Evolutionary conservation across 2,113 vertebrate species (phyloP).

Genomic region (Coptodon bakossiorum): DNA sequence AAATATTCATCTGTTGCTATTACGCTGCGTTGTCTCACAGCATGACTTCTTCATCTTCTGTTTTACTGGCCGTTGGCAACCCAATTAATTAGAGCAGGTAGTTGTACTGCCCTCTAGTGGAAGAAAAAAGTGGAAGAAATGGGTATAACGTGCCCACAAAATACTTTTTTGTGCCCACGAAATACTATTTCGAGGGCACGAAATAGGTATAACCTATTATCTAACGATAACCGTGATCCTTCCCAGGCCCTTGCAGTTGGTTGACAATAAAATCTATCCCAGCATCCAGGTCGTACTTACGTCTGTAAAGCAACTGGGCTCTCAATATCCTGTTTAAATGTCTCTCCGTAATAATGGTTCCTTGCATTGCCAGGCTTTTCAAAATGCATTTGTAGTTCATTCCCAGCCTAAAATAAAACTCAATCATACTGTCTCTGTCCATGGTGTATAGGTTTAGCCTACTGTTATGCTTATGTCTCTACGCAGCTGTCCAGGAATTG

Average conservation of each 20-base stretch:
- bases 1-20: background rate
- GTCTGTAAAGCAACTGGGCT: background rate
- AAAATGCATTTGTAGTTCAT: fast-evolving
- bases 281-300: fast-evolving
- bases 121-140: background rate
- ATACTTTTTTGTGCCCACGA: no score
- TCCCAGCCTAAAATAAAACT: background rate
- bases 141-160: fast-evolving
- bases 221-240: background rate
- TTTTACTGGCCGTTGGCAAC: background rate
- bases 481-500: background rate
- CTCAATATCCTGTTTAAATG: background rate
- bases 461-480: background rate
- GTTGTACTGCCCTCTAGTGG: no score
- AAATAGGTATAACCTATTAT: background rate
- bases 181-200: background rate
- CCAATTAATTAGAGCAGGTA: background rate
- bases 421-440: fast-evolving
- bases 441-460: background rate
- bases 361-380: background rate
- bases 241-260: no score
- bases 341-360: fast-evolving
- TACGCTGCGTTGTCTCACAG: background rate
- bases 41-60: background rate
- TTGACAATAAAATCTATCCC: background rate